Evolutionary conservation across 2,113 vertebrate genomes (phyloP).

Genomic region (Phasianus colchicus): DNA sequence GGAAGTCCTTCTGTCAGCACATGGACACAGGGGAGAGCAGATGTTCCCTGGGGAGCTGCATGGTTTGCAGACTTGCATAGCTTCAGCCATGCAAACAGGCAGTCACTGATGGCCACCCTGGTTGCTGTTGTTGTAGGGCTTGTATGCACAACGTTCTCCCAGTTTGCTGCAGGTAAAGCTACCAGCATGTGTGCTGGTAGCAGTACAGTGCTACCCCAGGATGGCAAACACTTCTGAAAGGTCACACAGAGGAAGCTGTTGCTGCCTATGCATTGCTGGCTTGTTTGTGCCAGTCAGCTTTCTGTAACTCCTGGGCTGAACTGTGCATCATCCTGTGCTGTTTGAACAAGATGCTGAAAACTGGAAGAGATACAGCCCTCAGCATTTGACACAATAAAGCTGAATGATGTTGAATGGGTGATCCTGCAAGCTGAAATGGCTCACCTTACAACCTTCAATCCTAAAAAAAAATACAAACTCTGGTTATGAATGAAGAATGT

Average conservation of each 20-base stretch:
- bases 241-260: neutral
- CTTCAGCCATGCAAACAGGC: neutral
- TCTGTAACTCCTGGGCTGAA: neutral
- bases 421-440: neutral
- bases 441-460: neutral
- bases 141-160: rapidly evolving
- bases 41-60: neutral
- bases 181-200: rapidly evolving
- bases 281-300: neutral
- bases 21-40: neutral
- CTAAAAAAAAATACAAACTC: neutral
- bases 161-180: rapidly evolving
- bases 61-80: neutral
- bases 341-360: neutral
- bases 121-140: neutral
- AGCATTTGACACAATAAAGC: neutral
- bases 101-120: neutral
- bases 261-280: neutral
- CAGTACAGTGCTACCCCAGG: neutral
- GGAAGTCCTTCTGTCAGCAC: neutral
- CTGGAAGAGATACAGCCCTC: neutral
- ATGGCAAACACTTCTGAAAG: neutral
- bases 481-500: neutral
- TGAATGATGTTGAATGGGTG: neutral
- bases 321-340: neutral